Base-by-base conservation (phyloP, 2,888 invertebrate genomes). In the Drosophila setosimentum region DNA sequence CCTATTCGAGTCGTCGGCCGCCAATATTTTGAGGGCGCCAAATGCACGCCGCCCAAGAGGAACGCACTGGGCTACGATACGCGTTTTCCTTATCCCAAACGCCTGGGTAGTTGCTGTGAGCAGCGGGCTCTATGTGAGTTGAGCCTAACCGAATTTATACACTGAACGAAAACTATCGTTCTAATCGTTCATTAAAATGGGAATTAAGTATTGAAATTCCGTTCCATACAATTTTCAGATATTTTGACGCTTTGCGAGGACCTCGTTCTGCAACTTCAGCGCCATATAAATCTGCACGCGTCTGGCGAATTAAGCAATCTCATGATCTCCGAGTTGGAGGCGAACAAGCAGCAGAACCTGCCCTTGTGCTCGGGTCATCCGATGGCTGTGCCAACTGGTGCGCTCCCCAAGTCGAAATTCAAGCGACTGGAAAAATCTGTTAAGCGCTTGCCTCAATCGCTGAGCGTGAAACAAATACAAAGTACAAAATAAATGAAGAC, bases 21-120 rank as follows among this genome's bases (percentile, higher is more conserved):
- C 2, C 21, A 13, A 8, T 0, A 4, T 24, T 16, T 7, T 10
- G 37, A 40, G 4, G 40, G 13, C 8, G 60, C 57, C n/a, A 61
- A 48, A n/a, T 84, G 69, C 45, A 54, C 45, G 1, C 50, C 62
- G 0, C 75, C 78, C 0, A 68, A 65, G 27, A 5, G 40, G 5
- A 21, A 1, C 0, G 82, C 76, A 0, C 48, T 66, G 16, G 85
- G 82, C 18, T 83, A 71, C 58, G 82, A 83, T 53, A 3, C 16
- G n/a, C 73, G 76, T 29, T 85, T 83, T 24, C 53, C 65, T 0
- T 83, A 83, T 27, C 82, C 82, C 13, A 59, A 62, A 0, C 49
- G 32, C 10, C 13, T 80, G 7, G 48, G 62, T 33, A 65, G 59
- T 18, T 58, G 51, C 13, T 60, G 54, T 10, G 51, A 60, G 40